Percentiles rank a stretch among this genome's conserved stretches.
These are phyloP conservation scores for Drosophila kurseongensis DNA, from an alignment of 1,140 invertebrate species.

Conservation along the genomic window DNA sequence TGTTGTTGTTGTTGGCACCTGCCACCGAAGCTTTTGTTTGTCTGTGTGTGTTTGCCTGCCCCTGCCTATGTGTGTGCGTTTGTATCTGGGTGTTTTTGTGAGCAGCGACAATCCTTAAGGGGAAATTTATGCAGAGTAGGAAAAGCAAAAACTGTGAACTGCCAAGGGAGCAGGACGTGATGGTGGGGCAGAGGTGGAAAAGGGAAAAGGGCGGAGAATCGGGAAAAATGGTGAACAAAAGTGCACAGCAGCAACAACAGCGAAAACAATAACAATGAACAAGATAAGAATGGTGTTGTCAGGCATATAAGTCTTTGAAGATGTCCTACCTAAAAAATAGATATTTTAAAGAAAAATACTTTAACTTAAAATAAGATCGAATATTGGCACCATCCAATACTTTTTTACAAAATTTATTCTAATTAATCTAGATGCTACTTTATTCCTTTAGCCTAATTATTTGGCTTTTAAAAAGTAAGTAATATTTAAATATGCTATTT, in stretches of 20 bases:
- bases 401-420: too few relatives aligned
- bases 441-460: too few relatives aligned
- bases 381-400: too few relatives aligned
- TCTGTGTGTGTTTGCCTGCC: slow-evolving; percentile 35
- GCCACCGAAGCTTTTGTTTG: slow-evolving; percentile 53
- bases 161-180: slow-evolving; percentile 24
- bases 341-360: too few relatives aligned
- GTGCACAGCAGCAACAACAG: slow-evolving; percentile 56
- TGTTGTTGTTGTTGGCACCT: slow-evolving; percentile 36
- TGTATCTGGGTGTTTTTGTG: slow-evolving; percentile 18
- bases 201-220: background rate
- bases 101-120: slow-evolving; percentile 73
- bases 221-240: slow-evolving; percentile 76
- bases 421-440: too few relatives aligned
- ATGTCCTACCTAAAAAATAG: background rate
- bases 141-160: slow-evolving; percentile 45
- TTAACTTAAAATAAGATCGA: too few relatives aligned
- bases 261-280: slow-evolving; percentile 51
- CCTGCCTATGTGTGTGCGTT: slow-evolving; percentile 7
- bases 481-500: too few relatives aligned
- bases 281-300: slow-evolving; percentile 22
- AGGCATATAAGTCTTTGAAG: slow-evolving; percentile 1
- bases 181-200: background rate
- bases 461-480: too few relatives aligned
- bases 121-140: slow-evolving; percentile 77